phyloP scores from a whole-genome alignment of 30 jellyfish, hydroid and myxozoan species.

The Nemopilema nomurai region DNA sequence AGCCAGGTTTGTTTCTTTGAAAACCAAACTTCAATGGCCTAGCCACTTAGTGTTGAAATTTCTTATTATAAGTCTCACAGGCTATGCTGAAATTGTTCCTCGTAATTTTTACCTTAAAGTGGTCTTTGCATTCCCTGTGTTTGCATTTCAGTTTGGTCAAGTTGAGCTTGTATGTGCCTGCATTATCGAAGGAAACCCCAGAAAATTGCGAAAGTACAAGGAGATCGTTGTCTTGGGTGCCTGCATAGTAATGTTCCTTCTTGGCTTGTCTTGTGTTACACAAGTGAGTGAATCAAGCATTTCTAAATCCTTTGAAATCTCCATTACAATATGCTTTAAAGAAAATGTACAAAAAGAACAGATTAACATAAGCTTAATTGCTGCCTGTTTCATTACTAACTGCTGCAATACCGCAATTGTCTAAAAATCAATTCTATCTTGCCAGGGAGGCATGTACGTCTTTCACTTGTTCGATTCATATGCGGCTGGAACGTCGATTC shows the following conservation, averaged over 20 bases:
- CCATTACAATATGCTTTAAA: too few species aligned
- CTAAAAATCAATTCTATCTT: neutral
- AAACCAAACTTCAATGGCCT: too few species aligned
- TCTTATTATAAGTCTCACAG: too few species aligned
- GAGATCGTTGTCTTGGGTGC: constrained; percentile 59
- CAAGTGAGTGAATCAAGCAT: constrained; percentile 41
- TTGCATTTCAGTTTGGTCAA: constrained; percentile 71
- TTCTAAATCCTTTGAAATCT: too few species aligned
- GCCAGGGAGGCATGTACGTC: constrained; percentile 83
- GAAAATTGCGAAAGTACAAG: constrained; percentile 30
- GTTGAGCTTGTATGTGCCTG: constrained; percentile 84
- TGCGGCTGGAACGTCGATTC: constrained; percentile 78
- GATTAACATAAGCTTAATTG: too few species aligned
- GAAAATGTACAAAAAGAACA: too few species aligned
- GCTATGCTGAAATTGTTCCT: too few species aligned
- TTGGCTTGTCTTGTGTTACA: constrained; percentile 67
- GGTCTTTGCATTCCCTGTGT: neutral
- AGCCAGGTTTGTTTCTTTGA: constrained; percentile 67
- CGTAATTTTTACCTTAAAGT: too few species aligned
- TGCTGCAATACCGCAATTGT: neutral
- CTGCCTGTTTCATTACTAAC: too few species aligned
- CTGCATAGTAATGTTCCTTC: constrained; percentile 59
- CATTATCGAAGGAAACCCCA: constrained; percentile 73
- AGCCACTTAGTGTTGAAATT: too few species aligned
- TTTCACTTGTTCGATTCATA: constrained; percentile 72